phyloP scores from a whole-genome alignment of 2,888 invertebrate genomes.

The Protophormia terraenovae region DNA sequence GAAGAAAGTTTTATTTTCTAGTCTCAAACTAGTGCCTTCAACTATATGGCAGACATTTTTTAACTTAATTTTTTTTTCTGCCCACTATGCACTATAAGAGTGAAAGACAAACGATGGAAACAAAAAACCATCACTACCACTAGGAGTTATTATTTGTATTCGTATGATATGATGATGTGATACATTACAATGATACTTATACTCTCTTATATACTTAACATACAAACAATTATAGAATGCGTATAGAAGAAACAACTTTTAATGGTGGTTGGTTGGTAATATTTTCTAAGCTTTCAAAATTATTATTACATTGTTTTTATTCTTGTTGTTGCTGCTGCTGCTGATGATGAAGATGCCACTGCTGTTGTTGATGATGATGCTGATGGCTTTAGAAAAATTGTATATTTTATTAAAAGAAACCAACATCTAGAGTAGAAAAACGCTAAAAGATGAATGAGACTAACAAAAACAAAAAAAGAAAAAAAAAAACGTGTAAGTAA shows the following conservation, averaged over 20 bases:
- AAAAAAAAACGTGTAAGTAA: constrained; percentile 33
- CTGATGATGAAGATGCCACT: constrained; percentile 6
- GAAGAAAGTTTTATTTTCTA: too few relatives aligned
- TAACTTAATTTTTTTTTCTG: background rate
- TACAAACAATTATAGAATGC: background rate
- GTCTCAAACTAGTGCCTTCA: too few relatives aligned
- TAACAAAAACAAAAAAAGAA: background rate
- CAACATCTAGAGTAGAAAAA: background rate
- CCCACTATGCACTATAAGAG: background rate
- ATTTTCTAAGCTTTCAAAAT: constrained; percentile 22
- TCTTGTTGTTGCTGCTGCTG: background rate
- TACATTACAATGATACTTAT: constrained; percentile 28
- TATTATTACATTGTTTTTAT: constrained; percentile 5
- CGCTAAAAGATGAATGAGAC: background rate
- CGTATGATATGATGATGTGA: constrained; percentile 16
- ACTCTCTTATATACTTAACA: background rate
- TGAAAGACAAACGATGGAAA: constrained; percentile 4
- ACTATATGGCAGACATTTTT: background rate
- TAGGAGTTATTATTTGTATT: constrained; percentile 15
- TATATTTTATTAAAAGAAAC: constrained; percentile 19
- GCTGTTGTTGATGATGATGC: background rate
- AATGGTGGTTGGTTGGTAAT: background rate
- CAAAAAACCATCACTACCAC: constrained; percentile 56
- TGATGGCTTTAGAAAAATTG: constrained; percentile 41
- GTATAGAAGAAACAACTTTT: background rate